phyloP scores from a whole-genome alignment of 2,113 vertebrate genomes.

The Microcebus ravelobensis region DNA sequence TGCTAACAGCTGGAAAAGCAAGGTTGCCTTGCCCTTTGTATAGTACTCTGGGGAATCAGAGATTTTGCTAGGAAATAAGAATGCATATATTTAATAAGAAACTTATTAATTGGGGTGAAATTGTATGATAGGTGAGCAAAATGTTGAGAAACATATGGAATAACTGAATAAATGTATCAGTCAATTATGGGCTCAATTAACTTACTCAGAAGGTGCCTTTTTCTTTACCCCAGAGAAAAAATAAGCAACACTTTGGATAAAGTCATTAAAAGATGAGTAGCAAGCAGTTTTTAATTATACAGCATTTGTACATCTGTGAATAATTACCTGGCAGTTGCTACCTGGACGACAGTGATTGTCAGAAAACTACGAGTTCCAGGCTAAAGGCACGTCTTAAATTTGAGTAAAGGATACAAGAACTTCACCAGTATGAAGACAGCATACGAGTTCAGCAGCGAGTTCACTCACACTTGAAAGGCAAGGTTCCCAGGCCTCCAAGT shows the following conservation, averaged over 20 bases:
- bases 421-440: not conserved
- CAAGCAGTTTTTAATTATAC: not conserved
- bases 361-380: not conserved
- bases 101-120: not conserved
- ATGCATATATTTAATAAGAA: not conserved
- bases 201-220: conserved; percentile 25
- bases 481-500: not conserved
- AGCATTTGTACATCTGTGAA: not conserved
- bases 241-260: not conserved
- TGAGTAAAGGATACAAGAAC: not conserved
- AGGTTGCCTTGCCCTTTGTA: not conserved
- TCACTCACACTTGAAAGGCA: not conserved
- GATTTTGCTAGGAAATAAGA: conserved; percentile 23
- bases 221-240: not conserved
- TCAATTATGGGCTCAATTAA: conserved; percentile 22
- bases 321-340: not conserved
- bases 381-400: not conserved
- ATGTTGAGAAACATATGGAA: conserved; percentile 6
- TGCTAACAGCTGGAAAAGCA: conserved; percentile 47
- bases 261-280: not conserved
- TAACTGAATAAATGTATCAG: not conserved
- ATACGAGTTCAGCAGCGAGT: not conserved
- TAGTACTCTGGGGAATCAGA: not conserved
- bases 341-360: not conserved
- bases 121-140: conserved; percentile 43